A percentile compares a stretch with the other conserved stretches of the same genome.
phyloP scores from a whole-genome alignment of 2,113 vertebrate genomes.

The Mus pahari region DNA sequence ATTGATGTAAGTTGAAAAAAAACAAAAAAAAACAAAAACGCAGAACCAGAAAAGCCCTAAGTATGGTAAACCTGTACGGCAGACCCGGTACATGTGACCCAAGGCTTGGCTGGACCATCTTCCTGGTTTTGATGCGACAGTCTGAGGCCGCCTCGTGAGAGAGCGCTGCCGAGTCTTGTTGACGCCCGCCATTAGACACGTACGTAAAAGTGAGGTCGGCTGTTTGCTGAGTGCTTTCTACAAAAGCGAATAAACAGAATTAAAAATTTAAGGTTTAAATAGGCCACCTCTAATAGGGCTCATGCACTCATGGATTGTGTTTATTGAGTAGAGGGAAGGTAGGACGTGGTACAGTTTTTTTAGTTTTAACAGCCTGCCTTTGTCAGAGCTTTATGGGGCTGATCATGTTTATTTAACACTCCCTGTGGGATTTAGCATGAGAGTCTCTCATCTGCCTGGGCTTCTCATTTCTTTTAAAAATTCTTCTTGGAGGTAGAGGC shows the following conservation, averaged over 20 bases:
- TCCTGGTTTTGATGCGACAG: neutral
- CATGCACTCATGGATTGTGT: neutral
- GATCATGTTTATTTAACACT: neutral
- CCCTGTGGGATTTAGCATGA: conserved; percentile 55
- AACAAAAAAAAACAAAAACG: no score
- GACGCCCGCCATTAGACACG: neutral
- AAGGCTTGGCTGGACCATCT: neutral
- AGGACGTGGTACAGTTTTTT: neutral
- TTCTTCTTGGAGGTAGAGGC: neutral
- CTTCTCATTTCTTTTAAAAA: neutral
- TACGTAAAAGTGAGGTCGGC: conserved; percentile 27
- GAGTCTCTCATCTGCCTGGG: neutral
- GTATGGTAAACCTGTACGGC: neutral
- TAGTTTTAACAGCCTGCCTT: conserved; percentile 42
- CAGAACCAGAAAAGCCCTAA: neutral
- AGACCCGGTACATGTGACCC: neutral
- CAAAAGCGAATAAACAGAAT: conserved; percentile 38
- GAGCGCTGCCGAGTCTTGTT: neutral
- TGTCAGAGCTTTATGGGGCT: neutral
- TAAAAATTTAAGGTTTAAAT: conserved; percentile 55
- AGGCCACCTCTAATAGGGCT: neutral
- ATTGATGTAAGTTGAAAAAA: neutral
- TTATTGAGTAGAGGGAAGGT: neutral
- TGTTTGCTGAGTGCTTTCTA: conserved; percentile 41
- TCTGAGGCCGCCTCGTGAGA: neutral